Evolutionary conservation across 2,797 vertebrate species (phyloP).

Genomic region (Oreortyx pictus): DNA sequence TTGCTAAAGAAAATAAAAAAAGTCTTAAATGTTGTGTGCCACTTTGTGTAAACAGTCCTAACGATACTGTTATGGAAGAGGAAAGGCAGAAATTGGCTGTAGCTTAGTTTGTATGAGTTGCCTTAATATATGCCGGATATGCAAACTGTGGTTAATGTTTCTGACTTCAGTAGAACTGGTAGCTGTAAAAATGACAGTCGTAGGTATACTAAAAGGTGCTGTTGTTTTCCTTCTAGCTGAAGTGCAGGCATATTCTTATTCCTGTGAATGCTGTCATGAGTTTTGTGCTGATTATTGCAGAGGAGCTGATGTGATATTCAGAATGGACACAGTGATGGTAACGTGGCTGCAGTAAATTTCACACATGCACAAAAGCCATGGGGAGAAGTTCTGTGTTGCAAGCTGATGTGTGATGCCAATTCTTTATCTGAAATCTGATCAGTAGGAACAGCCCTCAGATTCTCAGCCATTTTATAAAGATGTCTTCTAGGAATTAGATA

Average conservation of each 20-base stretch:
- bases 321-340: not conserved
- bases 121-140: not conserved
- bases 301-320: rapidly evolving
- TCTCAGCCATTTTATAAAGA: slow-evolving; percentile 49
- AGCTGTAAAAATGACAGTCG: not conserved
- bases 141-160: not conserved
- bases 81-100: not conserved
- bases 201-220: not conserved
- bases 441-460: not conserved
- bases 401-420: not conserved
- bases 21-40: not conserved
- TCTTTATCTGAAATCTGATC: slow-evolving; percentile 42
- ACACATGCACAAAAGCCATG: not conserved
- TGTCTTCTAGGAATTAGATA: not conserved
- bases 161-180: not conserved
- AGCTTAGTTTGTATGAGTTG: not conserved
- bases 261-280: not conserved
- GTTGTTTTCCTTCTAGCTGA: not conserved
- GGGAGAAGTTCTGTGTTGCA: not conserved
- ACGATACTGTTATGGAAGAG: not conserved
- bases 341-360: not conserved
- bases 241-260: not conserved
- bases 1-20: not conserved
- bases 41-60: not conserved
- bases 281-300: not conserved